phyloP scores from a whole-genome alignment of 2,797 vertebrate genomes.

The Otus scops region DNA sequence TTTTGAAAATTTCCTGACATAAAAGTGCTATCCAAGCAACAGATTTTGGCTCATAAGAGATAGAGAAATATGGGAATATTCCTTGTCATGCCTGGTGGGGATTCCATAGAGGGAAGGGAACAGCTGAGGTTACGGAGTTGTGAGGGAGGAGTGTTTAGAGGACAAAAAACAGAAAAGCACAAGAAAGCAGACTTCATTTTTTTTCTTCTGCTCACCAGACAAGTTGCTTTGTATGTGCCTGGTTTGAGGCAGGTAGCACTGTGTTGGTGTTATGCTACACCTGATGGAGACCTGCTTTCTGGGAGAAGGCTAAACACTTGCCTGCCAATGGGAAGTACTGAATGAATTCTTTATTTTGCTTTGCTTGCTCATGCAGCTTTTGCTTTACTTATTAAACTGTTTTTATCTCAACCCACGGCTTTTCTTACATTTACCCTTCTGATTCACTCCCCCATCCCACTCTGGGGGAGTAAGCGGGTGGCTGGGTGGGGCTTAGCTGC shows the following conservation, averaged over 20 bases:
- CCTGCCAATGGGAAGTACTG: fast-evolving
- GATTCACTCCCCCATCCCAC: background rate
- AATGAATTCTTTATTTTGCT: background rate
- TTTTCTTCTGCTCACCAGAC: background rate
- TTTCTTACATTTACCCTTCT: background rate
- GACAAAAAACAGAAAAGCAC: background rate
- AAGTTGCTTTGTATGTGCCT: background rate
- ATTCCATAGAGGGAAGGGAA: background rate
- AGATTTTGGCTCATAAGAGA: background rate
- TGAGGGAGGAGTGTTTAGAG: background rate
- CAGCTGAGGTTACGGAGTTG: background rate
- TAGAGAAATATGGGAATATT: background rate
- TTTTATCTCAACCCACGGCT: background rate
- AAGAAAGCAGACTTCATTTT: background rate
- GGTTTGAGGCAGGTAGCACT: background rate
- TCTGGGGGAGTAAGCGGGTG: fast-evolving
- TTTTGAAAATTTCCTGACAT: background rate
- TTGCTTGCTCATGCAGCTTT: fast-evolving
- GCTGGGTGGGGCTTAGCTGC: background rate
- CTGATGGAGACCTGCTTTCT: background rate
- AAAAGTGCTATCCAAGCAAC: background rate
- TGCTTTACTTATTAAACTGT: background rate
- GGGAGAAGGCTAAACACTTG: background rate
- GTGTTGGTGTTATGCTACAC: background rate
- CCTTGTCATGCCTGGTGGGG: background rate